phyloP scores from a whole-genome alignment of 2,797 vertebrate species.

The Urosaurus nigricauda region DNA sequence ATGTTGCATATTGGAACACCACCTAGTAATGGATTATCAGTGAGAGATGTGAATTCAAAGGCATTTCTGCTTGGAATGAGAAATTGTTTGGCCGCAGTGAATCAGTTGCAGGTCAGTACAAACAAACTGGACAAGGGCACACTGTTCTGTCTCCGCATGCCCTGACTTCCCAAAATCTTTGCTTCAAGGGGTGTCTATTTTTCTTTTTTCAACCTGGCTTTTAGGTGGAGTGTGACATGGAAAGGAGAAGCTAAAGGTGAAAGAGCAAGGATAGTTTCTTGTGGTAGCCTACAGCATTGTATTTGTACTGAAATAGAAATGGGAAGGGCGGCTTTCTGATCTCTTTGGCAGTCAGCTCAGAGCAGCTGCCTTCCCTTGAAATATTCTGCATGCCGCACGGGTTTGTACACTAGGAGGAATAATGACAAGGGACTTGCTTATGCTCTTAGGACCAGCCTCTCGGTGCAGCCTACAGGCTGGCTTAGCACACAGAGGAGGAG shows the following conservation, averaged over 20 bases:
- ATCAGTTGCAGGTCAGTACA: not conserved
- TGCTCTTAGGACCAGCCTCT: not conserved
- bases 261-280: not conserved
- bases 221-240: not conserved
- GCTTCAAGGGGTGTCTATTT: not conserved
- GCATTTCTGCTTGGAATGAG: not conserved
- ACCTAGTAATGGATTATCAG: not conserved
- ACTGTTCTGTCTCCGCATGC: not conserved
- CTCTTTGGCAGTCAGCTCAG: slow-evolving; percentile 12
- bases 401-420: not conserved
- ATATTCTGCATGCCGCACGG: slow-evolving; percentile 14
- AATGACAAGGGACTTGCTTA: not conserved
- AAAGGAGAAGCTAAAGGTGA: not conserved
- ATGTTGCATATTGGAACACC: not conserved
- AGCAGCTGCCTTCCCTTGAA: slow-evolving; percentile 27
- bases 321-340: not conserved
- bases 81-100: not conserved
- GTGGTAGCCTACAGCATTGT: slow-evolving; percentile 7
- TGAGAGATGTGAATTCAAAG: slow-evolving; percentile 11
- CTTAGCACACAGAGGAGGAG: slow-evolving; percentile 19
- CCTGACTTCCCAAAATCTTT: slow-evolving; percentile 14
- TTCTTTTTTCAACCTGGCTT: not conserved
- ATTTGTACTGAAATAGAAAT: not conserved
- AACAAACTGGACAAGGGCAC: not conserved
- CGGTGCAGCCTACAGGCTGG: slow-evolving; percentile 4